A percentile compares a stretch with the other conserved stretches of the same genome.
These are phyloP conservation scores for Phenganax subtilis DNA, from an alignment of 92 coral and sea anemone genomes.

Conservation along the genomic window DNA sequence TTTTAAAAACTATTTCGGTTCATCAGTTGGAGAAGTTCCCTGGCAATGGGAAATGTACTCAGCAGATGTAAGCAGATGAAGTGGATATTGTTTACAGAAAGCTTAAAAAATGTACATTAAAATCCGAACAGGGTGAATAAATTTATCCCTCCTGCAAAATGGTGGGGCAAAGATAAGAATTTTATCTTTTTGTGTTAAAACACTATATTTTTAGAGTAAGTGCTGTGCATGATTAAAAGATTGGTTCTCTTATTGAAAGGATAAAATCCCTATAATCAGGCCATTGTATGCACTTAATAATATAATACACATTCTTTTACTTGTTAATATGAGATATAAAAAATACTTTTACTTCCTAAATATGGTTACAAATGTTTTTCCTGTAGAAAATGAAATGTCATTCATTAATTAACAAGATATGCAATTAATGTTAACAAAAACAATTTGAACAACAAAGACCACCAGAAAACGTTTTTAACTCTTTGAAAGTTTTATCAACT, in stretches of 20 bases:
- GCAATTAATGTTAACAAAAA: not conserved
- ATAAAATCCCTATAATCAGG: no score
- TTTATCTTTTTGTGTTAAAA: no score
- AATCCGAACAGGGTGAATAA: not conserved
- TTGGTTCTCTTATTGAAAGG: no score
- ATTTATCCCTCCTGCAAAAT: not conserved
- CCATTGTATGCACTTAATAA: no score
- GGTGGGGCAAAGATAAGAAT: no score
- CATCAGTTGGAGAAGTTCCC: constrained; percentile 28
- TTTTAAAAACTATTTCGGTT: constrained; percentile 11
- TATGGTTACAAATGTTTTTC: not conserved
- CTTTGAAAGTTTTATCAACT: constrained; percentile 1
- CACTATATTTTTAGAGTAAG: no score
- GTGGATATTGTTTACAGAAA: no score
- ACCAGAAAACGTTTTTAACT: not conserved
- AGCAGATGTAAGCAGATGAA: not conserved
- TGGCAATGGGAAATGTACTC: constrained; percentile 29
- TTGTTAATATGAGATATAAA: no score
- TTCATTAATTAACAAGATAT: not conserved
- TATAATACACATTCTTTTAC: no score
- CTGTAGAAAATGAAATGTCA: not conserved
- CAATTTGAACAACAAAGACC: not conserved
- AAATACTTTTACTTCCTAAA: not conserved
- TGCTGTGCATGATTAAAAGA: no score
- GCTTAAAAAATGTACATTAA: no score